Conservation (phyloP, 2,888 invertebrate species). For the Caenorhabditis plicata region DNA sequence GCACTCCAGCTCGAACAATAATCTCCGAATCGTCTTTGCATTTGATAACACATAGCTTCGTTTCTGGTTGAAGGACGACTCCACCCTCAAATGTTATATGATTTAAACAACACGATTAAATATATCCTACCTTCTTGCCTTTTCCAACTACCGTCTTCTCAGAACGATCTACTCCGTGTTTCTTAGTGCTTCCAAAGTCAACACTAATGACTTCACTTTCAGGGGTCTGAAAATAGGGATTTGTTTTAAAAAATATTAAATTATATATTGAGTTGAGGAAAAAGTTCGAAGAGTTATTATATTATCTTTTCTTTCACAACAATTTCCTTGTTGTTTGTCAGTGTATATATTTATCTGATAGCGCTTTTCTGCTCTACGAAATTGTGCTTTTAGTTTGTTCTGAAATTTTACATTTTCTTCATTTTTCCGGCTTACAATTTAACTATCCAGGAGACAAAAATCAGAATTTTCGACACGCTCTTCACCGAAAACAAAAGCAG, state of each 20-base stretch:
- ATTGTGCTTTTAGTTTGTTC: too few species aligned
- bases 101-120: not conserved
- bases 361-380: too few species aligned
- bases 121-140: conserved; percentile 36
- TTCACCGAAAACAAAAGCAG: too few species aligned
- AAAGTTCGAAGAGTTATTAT: too few species aligned
- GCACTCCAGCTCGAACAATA: conserved; percentile 41
- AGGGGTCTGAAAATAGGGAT: conserved; percentile 31
- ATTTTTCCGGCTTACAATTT: too few species aligned
- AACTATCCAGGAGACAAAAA: too few species aligned
- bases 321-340: too few species aligned
- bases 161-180: conserved; percentile 36
- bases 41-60: conserved; percentile 40
- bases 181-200: conserved; percentile 43
- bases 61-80: conserved; percentile 43
- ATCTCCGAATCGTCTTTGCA: conserved; percentile 42
- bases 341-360: too few species aligned
- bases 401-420: not conserved
- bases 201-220: conserved; percentile 38
- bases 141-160: conserved; percentile 42
- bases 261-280: too few species aligned
- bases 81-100: conserved; percentile 32
- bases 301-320: too few species aligned
- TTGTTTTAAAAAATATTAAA: too few species aligned
- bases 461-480: too few species aligned